Base-by-base conservation (phyloP, 2,888 invertebrate genomes). In the Lysandra coridon region DNA sequence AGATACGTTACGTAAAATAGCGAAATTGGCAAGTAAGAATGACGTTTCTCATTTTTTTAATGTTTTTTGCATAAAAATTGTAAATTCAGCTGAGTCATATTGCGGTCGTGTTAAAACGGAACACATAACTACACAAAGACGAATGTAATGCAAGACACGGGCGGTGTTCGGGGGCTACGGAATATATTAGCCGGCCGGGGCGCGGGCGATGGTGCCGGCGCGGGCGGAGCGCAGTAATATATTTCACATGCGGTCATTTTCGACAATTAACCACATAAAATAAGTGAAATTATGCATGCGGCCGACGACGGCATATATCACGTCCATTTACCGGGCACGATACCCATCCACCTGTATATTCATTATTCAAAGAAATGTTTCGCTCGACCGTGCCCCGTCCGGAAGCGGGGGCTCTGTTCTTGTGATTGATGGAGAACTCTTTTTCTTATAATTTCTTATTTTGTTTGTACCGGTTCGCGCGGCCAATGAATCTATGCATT, bases 201-300 rank as follows among this genome's bases (percentile, higher is more conserved):
- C 88, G 85, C 89, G 87, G 85, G 85, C 88, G 85, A 90, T 89
- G 90, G 89, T 88, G 90, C 90, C 90, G 90, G 89, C 69, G 69
- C 90, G 90, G 90, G 89, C 87, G 89, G 88, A 89, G 87, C 89
- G 87, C 88, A 87, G 87, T 92, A 92, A 93, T 93, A 92, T 94
- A 94, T 94, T 94, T 94, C 91, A 92, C 92, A 89, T 84, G 92
- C 91, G 93, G 94, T 94, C 94, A 94, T 94, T 94, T 94, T 94
- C 94, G 94, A 94, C 94, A 94, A 94, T 94, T 94, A 94, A 94
- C 94, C 92, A 93, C 94, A 94, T 94, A 93, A 94, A 94, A 93
- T 94, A 94, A 94, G 94, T 94, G 91, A 93, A 94, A 94, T 94
- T 94, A 94, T 94, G 94, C 94, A 94, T 94, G 93, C 94, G 91